Evolutionary conservation across 2,113 vertebrate genomes (phyloP), one percentile per base, ranked within the genome.

Genomic region (Nothocercus julius): DNA sequence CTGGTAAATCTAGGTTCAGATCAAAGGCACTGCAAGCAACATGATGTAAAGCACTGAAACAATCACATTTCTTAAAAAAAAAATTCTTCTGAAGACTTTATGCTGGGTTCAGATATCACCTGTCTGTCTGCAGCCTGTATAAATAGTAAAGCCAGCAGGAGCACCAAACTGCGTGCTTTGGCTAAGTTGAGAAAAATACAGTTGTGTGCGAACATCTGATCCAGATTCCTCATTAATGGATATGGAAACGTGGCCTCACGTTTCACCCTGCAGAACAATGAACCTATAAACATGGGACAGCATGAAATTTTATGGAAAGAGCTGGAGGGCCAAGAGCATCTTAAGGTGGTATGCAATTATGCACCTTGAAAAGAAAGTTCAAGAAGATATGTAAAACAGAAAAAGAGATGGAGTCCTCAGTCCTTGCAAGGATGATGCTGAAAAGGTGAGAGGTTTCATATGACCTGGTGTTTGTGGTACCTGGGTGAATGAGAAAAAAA

Each of bases 61-160:
- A 72, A 82, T 76, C 17, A 10, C 53, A 85, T 89, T 76, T 66
- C 58, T 91, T 82, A 51, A 3, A 22, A 68, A 92, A 87, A 70
- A 70, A 14, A 45, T 5, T 78, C 51, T 81, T 90, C 69, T 90
- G 90, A 94, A 90, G 76, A 82, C 51, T 94, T 88, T 83, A 19
- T 90, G 75, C 51, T 70, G 61, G 24, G 80, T 90, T 94, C 83
- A 92, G 85, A 14, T 88, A 90, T 95, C 88, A 96, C 95, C 92
- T 96, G 93, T 90, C 88, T 93, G 81, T 75, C 80, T 68, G 47
- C 56, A 77, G 90, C 32, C 90, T 93, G 64, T 59, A 67, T 85
- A 94, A 96, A 88, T 45, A 93, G 82, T 32, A 42, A 81, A 92
- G 82, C 38, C 95, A 92, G 95, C 87, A 69, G 95, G 92, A 94